phyloP scores from a whole-genome alignment of 2,888 invertebrate genomes.

The Heteromurus nitidus region DNA sequence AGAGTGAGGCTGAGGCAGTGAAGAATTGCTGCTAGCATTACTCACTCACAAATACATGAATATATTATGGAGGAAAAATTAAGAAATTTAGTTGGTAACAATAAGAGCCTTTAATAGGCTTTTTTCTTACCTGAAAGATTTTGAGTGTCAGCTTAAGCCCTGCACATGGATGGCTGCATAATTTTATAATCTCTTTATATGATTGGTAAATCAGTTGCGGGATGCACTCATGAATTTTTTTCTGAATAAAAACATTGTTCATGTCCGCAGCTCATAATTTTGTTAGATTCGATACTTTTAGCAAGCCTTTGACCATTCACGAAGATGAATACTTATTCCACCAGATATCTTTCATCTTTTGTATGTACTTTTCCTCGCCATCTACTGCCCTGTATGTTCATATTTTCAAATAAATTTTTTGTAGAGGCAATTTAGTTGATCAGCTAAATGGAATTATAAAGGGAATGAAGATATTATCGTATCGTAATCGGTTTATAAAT shows the following conservation, averaged over 20 bases:
- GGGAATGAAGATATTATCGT: conserved; percentile 57
- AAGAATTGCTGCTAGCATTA: conserved; percentile 61
- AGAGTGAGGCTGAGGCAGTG: conserved; percentile 14
- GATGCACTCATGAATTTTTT: no score
- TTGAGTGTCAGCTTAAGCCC: background rate
- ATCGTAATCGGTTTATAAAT: conserved; percentile 49
- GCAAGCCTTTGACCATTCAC: no score
- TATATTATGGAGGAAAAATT: conserved; percentile 62
- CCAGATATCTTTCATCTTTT: no score
- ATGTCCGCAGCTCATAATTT: no score
- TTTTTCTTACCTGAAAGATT: no score
- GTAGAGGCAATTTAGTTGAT: conserved; percentile 45
- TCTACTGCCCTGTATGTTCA: no score
- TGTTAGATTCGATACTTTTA: conserved; percentile 1
- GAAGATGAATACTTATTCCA: no score
- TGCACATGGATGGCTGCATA: background rate
- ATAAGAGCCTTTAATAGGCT: conserved; percentile 59
- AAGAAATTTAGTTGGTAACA: conserved; percentile 64
- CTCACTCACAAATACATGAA: conserved; percentile 58
- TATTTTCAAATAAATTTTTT: no score
- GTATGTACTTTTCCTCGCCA: no score
- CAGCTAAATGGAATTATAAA: conserved; percentile 59
- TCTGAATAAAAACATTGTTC: background rate
- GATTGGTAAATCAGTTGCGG: conserved; percentile 14
- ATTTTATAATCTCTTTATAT: background rate